A percentile compares a stretch with the other conserved stretches of the same genome.
Conservation (phyloP, 2,888 invertebrate genomes). For the Eupithecia vulgata region DNA sequence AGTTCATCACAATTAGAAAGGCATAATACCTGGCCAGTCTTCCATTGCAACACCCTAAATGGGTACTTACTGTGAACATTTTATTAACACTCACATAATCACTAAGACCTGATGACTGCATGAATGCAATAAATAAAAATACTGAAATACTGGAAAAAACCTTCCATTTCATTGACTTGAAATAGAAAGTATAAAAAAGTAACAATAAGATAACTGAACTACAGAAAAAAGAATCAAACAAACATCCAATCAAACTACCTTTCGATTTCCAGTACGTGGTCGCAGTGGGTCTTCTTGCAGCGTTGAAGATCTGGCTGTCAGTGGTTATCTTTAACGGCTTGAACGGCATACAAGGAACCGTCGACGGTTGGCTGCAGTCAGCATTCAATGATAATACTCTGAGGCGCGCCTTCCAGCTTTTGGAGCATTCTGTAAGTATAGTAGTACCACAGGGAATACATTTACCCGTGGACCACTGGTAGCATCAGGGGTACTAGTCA, state of each 20-base stretch:
- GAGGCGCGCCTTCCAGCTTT: neutral
- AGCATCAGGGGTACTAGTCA: neutral
- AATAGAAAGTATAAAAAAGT: no score
- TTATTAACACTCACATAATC: no score
- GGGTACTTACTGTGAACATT: no score
- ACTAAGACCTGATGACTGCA: no score
- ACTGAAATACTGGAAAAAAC: no score
- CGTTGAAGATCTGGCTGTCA: neutral
- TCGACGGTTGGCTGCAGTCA: neutral
- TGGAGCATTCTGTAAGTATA: slow-evolving; percentile 9
- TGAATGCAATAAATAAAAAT: no score
- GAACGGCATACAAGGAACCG: neutral
- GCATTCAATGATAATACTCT: neutral
- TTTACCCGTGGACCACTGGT: neutral
- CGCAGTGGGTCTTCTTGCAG: neutral
- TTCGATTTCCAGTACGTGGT: neutral
- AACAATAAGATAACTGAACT: no score
- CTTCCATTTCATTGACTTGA: no score
- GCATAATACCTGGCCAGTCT: no score
- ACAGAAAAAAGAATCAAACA: no score
- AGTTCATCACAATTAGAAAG: no score
- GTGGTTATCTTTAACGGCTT: neutral
- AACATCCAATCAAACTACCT: neutral
- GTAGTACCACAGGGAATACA: neutral
- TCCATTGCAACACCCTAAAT: no score